phyloP scores from a whole-genome alignment of 2,113 vertebrate species.

The Platichthys flesus region DNA sequence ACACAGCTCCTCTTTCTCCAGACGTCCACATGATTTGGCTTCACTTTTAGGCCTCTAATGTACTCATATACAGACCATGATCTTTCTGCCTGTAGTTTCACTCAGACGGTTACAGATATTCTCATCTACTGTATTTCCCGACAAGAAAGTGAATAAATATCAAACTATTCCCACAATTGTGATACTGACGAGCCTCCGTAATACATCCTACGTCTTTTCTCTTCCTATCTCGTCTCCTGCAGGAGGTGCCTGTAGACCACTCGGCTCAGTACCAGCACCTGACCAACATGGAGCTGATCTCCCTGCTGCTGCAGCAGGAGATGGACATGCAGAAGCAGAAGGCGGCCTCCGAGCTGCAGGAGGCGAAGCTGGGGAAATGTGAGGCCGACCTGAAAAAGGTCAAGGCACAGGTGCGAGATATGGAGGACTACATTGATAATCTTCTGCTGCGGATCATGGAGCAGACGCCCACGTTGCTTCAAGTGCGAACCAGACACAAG shows the following conservation, averaged over 20 bases:
- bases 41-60: no score
- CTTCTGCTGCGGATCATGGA: constrained; percentile 97
- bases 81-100: no score
- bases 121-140: neutral
- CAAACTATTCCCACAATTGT: neutral
- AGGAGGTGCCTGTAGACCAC: constrained; percentile 77
- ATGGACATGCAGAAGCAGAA: constrained; percentile 88
- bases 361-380: constrained; percentile 77
- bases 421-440: constrained; percentile 97
- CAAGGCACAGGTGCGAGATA: constrained; percentile 89
- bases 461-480: constrained; percentile 93
- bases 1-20: no score
- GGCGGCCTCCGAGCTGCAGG: constrained; percentile 75
- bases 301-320: constrained; percentile 90
- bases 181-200: neutral
- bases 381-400: constrained; percentile 89
- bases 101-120: neutral
- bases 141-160: neutral
- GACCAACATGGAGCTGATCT: constrained; percentile 95
- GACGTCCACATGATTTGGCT: neutral
- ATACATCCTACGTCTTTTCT: neutral
- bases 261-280: constrained; percentile 90
- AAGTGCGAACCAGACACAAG: constrained; percentile 85
- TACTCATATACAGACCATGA: neutral
- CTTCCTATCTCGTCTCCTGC: neutral